Conservation (phyloP, 1,140 invertebrate species). For the Drosophila arawakana region DNA sequence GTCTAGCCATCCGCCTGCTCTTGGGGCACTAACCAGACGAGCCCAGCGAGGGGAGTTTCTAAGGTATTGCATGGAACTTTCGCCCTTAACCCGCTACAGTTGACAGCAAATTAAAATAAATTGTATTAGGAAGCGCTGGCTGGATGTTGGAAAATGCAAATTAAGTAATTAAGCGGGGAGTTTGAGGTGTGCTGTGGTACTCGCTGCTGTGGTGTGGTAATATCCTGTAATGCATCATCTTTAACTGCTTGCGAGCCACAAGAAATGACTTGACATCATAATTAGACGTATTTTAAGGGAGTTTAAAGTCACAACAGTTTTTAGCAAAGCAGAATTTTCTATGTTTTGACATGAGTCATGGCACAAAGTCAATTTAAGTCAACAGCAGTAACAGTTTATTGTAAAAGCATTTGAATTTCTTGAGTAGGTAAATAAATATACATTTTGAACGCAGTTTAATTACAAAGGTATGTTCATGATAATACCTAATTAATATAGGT, state of each 20-base stretch:
- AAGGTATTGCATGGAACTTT: background rate
- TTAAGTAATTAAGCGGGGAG: conserved; percentile 76
- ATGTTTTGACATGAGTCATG: too few relatives aligned
- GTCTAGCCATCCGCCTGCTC: conserved; percentile 20
- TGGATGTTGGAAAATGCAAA: conserved; percentile 67
- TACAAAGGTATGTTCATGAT: too few relatives aligned
- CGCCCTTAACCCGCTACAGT: background rate
- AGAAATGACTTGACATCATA: background rate
- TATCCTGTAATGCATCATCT: conserved; percentile 22
- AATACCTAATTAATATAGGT: too few relatives aligned
- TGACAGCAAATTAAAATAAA: conserved; percentile 73
- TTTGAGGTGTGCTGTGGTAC: conserved; percentile 11
- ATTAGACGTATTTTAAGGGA: conserved; percentile 1
- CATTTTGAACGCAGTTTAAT: too few relatives aligned
- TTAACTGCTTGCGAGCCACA: conserved; percentile 21
- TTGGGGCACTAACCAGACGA: conserved; percentile 13
- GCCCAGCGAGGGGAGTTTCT: background rate
- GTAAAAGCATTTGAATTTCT: too few relatives aligned
- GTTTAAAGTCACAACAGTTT: background rate
- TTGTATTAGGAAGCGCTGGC: conserved; percentile 64
- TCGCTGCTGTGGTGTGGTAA: background rate
- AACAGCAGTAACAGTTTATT: too few relatives aligned
- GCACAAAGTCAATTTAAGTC: too few relatives aligned
- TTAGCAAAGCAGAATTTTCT: too few relatives aligned
- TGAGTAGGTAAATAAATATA: too few relatives aligned